Percentiles rank a stretch among this genome's conserved stretches.
Evolutionary conservation across 2,797 vertebrate species (phyloP).

Genomic region (Pseudopleuronectes americanus): DNA sequence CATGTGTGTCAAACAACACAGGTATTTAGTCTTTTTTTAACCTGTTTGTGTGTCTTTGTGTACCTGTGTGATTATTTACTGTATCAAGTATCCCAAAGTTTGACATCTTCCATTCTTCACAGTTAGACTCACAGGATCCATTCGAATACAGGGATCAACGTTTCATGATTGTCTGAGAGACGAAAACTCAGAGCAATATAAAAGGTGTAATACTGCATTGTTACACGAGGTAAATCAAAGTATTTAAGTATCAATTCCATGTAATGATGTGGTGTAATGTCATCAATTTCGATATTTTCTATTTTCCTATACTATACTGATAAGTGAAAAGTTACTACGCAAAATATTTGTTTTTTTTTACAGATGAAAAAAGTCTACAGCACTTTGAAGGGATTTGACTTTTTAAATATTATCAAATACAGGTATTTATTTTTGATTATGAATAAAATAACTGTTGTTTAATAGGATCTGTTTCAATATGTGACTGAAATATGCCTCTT

Average conservation of each 20-base stretch:
- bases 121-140: conserved; percentile 57
- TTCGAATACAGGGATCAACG: too few relatives aligned
- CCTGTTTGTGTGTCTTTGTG: background rate
- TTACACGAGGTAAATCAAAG: background rate
- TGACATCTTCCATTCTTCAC: background rate
- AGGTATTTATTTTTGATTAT: conserved; percentile 53
- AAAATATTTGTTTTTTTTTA: conserved; percentile 7
- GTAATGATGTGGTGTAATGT: background rate
- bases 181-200: rapidly evolving
- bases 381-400: conserved; percentile 65
- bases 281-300: background rate
- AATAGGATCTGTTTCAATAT: background rate
- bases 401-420: conserved; percentile 35
- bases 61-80: background rate
- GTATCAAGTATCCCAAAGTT: background rate
- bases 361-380: conserved; percentile 69
- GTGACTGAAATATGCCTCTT: background rate
- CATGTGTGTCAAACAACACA: conserved; percentile 46
- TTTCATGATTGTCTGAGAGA: rapidly evolving
- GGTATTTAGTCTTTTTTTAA: conserved; percentile 55
- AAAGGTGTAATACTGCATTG: rapidly evolving
- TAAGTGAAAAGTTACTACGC: background rate
- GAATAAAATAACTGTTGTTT: background rate
- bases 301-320: background rate
- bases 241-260: too few relatives aligned